Conservation (phyloP, 2,888 invertebrate genomes). For the Metellina segmentata region DNA sequence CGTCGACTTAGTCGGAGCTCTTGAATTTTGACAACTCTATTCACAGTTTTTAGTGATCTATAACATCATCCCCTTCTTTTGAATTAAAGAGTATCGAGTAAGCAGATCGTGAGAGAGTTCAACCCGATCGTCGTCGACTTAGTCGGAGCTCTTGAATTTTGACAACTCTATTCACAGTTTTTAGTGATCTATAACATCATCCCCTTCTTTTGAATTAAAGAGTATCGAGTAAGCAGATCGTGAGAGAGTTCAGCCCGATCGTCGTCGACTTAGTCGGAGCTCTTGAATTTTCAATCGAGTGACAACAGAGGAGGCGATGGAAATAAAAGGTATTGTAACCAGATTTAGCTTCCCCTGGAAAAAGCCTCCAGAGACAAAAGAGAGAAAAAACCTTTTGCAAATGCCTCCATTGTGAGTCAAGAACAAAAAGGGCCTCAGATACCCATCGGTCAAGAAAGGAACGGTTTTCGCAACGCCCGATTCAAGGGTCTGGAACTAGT, state of each 20-base stretch:
- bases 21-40: no score
- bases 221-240: background rate
- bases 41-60: no score
- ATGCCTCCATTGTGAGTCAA: background rate
- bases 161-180: background rate
- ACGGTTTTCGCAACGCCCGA: constrained; percentile 45
- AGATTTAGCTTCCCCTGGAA: background rate
- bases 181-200: background rate
- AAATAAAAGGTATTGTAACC: background rate
- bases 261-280: background rate
- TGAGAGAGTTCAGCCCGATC: background rate
- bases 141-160: no score
- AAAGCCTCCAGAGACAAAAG: background rate
- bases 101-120: no score
- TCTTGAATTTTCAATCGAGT: background rate
- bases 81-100: no score
- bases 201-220: background rate
- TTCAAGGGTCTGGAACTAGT: constrained; percentile 64
- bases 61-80: no score
- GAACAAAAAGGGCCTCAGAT: background rate
- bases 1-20: no score
- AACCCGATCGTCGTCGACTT: no score
- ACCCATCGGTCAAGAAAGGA: constrained; percentile 27
- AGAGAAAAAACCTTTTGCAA: background rate
- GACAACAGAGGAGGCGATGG: no score